phyloP scores from a whole-genome alignment of 1,140 invertebrate genomes.

The Hyposmocoma kahamanoa region DNA sequence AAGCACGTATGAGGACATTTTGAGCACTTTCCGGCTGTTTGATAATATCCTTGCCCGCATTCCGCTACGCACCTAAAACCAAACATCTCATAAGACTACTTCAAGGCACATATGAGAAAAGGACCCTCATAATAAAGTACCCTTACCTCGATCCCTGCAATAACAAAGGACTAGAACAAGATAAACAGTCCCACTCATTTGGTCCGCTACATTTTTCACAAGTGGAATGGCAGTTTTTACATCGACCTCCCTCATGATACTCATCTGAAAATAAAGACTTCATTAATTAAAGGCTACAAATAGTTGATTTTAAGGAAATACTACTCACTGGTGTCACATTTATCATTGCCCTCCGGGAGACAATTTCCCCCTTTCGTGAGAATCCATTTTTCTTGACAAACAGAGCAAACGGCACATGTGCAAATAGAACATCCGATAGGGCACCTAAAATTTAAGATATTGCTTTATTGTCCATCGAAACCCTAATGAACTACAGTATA shows the following conservation, averaged over 20 bases:
- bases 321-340: conserved; percentile 75
- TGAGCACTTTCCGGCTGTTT: conserved; percentile 80
- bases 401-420: conserved; percentile 77
- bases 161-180: conserved; percentile 78
- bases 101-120: background rate
- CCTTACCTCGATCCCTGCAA: conserved; percentile 76
- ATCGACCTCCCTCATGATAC: conserved; percentile 80
- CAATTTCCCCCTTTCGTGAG: conserved; percentile 81
- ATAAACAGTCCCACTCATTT: conserved; percentile 81
- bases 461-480: too few species aligned
- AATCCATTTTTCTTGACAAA: conserved; percentile 81
- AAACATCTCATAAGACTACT: conserved; percentile 16
- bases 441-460: conserved; percentile 72
- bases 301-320: conserved; percentile 29
- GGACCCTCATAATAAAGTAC: conserved; percentile 23
- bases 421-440: conserved; percentile 83
- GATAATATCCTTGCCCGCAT: conserved; percentile 83
- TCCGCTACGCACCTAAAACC: conserved; percentile 78
- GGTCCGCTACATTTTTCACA: conserved; percentile 84
- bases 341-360: conserved; percentile 78
- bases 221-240: conserved; percentile 82
- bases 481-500: too few species aligned
- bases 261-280: conserved; percentile 72
- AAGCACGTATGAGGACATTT: conserved; percentile 85
- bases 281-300: conserved; percentile 8